Conservation (phyloP, 2,888 invertebrate genomes). For the Tribolium freemani region DNA sequence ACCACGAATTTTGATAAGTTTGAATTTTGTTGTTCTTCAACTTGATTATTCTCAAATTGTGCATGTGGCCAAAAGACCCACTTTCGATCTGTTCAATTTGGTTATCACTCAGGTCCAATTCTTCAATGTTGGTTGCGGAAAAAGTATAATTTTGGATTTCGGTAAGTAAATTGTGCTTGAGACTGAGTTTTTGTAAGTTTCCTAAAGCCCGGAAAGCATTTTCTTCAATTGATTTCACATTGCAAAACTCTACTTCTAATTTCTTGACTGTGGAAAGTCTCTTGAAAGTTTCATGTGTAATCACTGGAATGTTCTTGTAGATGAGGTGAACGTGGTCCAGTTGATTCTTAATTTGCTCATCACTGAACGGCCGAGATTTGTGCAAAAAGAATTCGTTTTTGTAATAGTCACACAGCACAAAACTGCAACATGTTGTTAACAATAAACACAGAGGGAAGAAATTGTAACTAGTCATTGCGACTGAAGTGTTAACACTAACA, state of each 20-base stretch:
- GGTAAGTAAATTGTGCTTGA: constrained; percentile 4
- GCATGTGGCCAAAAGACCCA: background rate
- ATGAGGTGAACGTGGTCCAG: background rate
- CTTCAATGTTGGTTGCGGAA: background rate
- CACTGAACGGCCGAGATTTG: background rate
- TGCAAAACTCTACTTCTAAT: constrained; percentile 15
- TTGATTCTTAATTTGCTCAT: constrained; percentile 6
- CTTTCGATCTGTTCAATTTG: background rate
- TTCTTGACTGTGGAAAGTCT: background rate
- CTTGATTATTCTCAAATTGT: background rate
- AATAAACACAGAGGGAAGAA: too few relatives aligned
- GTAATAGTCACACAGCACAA: constrained; percentile 1
- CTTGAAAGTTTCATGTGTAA: background rate
- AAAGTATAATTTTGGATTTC: background rate
- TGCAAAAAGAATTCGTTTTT: background rate
- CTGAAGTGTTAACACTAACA: too few relatives aligned
- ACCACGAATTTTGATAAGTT: constrained; percentile 2
- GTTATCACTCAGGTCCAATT: constrained; percentile 26
- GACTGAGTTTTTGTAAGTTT: constrained; percentile 9
- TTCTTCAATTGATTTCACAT: background rate
- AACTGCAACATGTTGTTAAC: too few relatives aligned
- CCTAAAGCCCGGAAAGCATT: background rate
- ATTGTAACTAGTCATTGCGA: too few relatives aligned
- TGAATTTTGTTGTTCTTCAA: constrained; percentile 15
- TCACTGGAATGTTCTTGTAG: background rate